Evolutionary conservation across 2,113 vertebrate genomes (phyloP), one percentile per base, ranked within the genome.

Genomic region (Gymnobelideus leadbeateri): DNA sequence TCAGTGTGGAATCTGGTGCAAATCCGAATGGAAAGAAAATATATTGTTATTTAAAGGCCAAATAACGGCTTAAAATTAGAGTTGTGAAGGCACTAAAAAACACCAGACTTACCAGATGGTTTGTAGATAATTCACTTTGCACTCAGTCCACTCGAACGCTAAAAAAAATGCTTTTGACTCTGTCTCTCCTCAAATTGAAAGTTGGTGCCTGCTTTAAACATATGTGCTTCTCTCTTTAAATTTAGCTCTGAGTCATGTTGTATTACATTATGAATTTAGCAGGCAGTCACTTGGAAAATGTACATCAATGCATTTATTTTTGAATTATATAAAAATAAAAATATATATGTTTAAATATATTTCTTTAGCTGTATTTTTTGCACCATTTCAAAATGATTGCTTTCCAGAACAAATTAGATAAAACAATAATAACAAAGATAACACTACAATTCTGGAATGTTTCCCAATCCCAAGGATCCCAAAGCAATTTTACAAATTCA

Each of bases 11-110:
- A 98, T 97, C 98, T 98, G 97, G 97, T 98, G 97, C 97, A 97
- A 97, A 98, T 97, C 96, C 96, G 0, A 98, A 98, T 37, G 91
- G 97, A 98, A 98, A 98, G 98, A 98, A 97, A 97, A 98, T 98
- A 98, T 97, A 98, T 98, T 98, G 98, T 98, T 98, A 98, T 98
- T 98, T 98, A 98, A 98, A 99, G 98, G 98, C 98, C 97, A 98
- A 98, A 98, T 98, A 98, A 98, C 98, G 97, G 98, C 98, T 98
- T 99, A 98, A 98, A 99, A 98, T 99, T 98, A 99, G 98, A 99
- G 97, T 96, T 98, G 98, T 90, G 98, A 98, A 99, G 97, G 97
- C 98, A 98, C 94, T 95, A 97, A 98, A 98, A 98, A 98, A 98
- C 98, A 99, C 97, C 98, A 98, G 98, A 98, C 98, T 98, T 95